Conservation (phyloP, 2,888 invertebrate genomes). For the Halictus ligatus region DNA sequence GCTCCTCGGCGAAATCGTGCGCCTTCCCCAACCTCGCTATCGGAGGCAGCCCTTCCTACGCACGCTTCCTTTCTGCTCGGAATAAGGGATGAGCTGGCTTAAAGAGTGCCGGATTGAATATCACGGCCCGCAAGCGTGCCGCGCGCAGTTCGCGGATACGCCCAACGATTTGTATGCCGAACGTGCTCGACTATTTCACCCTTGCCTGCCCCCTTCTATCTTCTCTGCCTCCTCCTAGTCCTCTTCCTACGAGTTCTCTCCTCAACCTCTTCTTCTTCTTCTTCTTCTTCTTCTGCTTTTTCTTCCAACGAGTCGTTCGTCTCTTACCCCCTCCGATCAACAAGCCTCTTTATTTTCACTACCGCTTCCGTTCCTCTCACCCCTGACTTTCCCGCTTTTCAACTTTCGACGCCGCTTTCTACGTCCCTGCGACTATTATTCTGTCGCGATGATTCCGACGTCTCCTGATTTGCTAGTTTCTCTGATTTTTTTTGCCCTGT, state of each 20-base stretch:
- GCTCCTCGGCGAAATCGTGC: slow-evolving; percentile 44
- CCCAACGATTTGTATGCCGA: slow-evolving; percentile 69
- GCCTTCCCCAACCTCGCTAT: slow-evolving; percentile 30
- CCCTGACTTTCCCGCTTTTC: not conserved
- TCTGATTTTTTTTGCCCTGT: not conserved
- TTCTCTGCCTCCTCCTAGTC: not conserved
- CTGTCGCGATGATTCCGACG: not conserved
- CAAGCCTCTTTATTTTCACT: slow-evolving; percentile 9
- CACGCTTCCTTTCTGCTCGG: slow-evolving; percentile 55
- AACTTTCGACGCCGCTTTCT: not conserved
- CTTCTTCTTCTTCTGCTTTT: not conserved
- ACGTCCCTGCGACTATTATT: slow-evolving; percentile 6
- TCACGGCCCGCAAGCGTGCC: slow-evolving; percentile 47
- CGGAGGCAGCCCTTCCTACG: slow-evolving; percentile 29
- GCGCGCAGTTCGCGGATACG: slow-evolving; percentile 35
- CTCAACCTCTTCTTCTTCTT: not conserved
- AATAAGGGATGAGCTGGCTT: slow-evolving; percentile 64
- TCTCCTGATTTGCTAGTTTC: not conserved
- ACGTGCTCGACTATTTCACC: slow-evolving; percentile 63
- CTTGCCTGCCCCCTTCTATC: slow-evolving; percentile 28
- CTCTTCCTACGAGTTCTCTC: not conserved
- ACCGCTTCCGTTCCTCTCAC: not conserved
- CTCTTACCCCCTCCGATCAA: not conserved
- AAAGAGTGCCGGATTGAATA: slow-evolving; percentile 71
- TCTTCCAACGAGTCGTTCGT: not conserved